These are phyloP conservation scores for Accipiter cooperii DNA, from an alignment of 2,113 vertebrate species.

Conservation along the genomic window DNA sequence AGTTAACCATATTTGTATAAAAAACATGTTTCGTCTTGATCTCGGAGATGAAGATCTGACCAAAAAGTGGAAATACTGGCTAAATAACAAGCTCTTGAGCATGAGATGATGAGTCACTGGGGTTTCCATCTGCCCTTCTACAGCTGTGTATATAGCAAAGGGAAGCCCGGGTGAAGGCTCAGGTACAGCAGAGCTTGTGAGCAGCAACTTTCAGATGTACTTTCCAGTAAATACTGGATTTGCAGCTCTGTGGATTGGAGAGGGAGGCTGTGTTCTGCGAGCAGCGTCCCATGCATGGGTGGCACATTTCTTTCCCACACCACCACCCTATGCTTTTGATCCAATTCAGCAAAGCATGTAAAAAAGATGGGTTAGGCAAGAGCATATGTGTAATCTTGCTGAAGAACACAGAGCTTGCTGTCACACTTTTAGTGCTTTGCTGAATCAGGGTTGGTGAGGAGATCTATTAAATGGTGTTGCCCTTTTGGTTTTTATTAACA, in stretches of 20 bases:
- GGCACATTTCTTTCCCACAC: neutral
- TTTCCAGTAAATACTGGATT: neutral
- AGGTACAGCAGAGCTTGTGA: neutral
- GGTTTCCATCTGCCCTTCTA: neutral
- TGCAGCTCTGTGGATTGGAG: neutral
- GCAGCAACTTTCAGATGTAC: neutral
- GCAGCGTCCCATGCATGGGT: rapidly evolving
- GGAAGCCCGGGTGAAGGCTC: neutral
- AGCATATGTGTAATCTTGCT: neutral
- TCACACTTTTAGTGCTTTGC: neutral
- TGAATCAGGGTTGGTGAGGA: neutral
- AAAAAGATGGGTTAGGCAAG: rapidly evolving
- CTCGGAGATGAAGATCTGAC: neutral
- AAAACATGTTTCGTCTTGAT: neutral
- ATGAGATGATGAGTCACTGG: neutral
- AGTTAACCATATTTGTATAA: neutral
- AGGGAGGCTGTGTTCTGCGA: neutral
- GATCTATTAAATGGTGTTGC: neutral
- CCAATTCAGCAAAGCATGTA: neutral
- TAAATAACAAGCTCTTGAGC: neutral
- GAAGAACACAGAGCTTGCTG: neutral
- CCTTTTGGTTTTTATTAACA: neutral
- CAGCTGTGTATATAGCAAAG: neutral
- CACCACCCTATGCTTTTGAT: neutral
- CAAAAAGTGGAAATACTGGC: neutral